These are phyloP conservation scores for Acanthosepion pharaonis DNA, from an alignment of 2,888 invertebrate genomes.

Conservation along the genomic window DNA sequence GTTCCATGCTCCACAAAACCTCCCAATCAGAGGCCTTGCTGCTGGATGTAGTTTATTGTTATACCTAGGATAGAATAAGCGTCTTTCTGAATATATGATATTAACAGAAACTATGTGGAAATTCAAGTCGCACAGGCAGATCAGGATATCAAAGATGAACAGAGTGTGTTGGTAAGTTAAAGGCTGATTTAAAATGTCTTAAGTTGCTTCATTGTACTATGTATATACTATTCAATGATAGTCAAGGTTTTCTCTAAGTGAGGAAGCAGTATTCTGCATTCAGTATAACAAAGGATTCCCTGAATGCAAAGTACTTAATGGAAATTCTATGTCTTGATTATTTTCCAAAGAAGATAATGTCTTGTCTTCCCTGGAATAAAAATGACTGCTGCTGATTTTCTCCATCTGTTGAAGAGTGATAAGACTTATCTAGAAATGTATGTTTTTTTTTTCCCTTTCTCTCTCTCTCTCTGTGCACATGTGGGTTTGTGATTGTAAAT, in stretches of 20 bases:
- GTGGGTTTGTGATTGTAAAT: neutral
- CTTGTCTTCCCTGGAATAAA: neutral
- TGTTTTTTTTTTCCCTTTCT: neutral
- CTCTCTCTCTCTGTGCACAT: neutral
- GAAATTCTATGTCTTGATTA: neutral
- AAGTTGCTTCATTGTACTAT: neutral
- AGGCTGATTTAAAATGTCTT: neutral
- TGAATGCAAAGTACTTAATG: neutral
- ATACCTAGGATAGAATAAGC: no score
- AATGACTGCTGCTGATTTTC: neutral
- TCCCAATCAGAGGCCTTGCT: no score
- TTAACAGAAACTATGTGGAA: no score
- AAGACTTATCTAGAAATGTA: neutral
- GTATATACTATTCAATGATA: neutral
- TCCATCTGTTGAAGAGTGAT: neutral
- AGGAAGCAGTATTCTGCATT: neutral
- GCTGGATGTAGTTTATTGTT: no score
- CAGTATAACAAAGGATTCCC: neutral
- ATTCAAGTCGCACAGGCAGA: no score
- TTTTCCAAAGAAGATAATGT: neutral
- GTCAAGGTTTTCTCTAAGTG: neutral
- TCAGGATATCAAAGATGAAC: neutral
- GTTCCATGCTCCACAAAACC: no score
- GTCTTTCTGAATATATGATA: no score
- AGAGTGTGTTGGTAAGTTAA: neutral